Base-by-base conservation (phyloP, 2,888 invertebrate genomes). In the Minunthozetes semirufus region DNA sequence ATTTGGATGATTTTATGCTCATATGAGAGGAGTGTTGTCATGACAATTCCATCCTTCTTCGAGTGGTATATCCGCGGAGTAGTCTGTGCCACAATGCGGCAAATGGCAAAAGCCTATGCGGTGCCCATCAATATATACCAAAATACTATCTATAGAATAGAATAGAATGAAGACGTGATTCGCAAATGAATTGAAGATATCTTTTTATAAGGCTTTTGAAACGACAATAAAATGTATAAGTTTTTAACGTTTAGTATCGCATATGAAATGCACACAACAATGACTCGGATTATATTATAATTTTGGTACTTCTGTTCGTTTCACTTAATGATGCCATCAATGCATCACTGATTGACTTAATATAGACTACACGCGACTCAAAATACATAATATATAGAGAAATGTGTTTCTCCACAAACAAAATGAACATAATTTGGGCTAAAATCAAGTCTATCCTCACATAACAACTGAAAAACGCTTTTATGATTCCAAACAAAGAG, bases 301-400 rank as follows among this genome's bases (percentile, higher is more conserved):
- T 68, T 68, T 8, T 13, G 68, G n/a, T 42, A n/a, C 19, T 61
- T 29, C 33, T 29, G 1, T 38, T 68, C 68, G 68, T 68, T 42
- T 42, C 38, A 68, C 68, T 68, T 68, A 68, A 68, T 22, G 68
- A 68, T 68, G 68, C 42, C 42, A 68, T 42, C 68, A 68, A 68
- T 68, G 68, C 68, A 68, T 68, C 68, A 68, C n/a, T 68, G 68
- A 68, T 68, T 68, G 68, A 68, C 19, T 68, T 68, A 68, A 68
- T 68, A 68, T 22, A 68, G 68, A 68, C 22, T 22, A 68, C 68
- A 68, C 68, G 68, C 68, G 68, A 68, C 68, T 19, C 46, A 42
- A 68, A 68, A 68, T 42, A 68, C 68, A 68, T 68, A 68, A 56
- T 25, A 27, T 59, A 3, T 25, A 22, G 6, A 25, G 13, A 59